These are phyloP conservation scores for Ditylenchus dipsaci DNA, from an alignment of 1,140 invertebrate species.

Conservation along the genomic window DNA sequence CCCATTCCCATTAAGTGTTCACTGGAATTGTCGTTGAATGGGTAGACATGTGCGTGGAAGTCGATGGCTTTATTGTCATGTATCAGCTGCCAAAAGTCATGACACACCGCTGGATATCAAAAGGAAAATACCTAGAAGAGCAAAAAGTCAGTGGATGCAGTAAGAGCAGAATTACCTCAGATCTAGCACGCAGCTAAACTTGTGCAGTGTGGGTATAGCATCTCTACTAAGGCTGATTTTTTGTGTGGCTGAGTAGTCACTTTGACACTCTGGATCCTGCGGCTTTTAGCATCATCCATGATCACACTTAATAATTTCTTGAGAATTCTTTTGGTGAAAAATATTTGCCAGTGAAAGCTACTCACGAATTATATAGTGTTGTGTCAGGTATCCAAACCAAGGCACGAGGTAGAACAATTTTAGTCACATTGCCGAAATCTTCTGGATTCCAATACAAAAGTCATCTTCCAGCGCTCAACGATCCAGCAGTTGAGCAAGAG, in stretches of 20 bases:
- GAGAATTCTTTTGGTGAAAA: background rate
- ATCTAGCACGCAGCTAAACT: conserved; percentile 49
- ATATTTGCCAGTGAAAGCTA: background rate
- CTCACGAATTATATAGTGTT: conserved; percentile 44
- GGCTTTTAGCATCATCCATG: conserved; percentile 49
- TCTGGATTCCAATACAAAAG: conserved; percentile 46
- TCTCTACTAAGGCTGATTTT: conserved; percentile 19
- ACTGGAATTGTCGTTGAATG: conserved; percentile 12
- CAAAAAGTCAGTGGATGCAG: too few species aligned
- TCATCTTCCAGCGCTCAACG: conserved; percentile 50
- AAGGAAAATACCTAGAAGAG: conserved; percentile 38
- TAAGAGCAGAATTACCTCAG: too few species aligned
- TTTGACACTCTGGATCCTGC: conserved; percentile 44
- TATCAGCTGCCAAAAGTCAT: conserved; percentile 59
- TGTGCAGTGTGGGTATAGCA: conserved; percentile 54
- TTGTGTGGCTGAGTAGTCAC: conserved; percentile 15
- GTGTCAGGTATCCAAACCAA: conserved; percentile 45
- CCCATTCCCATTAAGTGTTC: conserved; percentile 26
- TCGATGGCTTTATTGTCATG: conserved; percentile 59
- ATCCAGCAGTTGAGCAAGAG: conserved; percentile 49
- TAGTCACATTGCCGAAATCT: conserved; percentile 36
- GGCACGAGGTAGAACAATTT: conserved; percentile 45
- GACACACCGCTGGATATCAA: conserved; percentile 34
- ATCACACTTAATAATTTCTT: conserved; percentile 12
- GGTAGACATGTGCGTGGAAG: conserved; percentile 25